Base-by-base conservation (phyloP, 2,797 vertebrate genomes). In the Enteromius paludinosus region DNA sequence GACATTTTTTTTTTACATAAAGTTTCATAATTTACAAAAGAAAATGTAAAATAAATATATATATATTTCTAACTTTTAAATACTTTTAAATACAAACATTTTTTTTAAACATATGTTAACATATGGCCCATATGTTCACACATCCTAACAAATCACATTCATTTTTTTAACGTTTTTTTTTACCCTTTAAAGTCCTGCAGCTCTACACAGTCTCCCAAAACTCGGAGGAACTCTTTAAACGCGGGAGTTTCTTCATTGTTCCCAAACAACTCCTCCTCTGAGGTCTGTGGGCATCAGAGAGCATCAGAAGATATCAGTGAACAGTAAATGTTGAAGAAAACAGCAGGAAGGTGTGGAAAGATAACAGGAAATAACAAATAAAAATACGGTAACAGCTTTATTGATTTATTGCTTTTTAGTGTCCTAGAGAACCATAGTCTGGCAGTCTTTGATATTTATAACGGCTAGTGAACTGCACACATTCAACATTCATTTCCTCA, bases 101-200 rank as follows among this genome's bases (percentile, higher is more conserved):
- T 43, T 47, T 49, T 49, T 30, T 30, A 2, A 30, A 30, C 1
- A 30, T 30, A 30, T 2, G 3, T 30, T 30, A 30, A 30, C 3
- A n/a, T n/a, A n/a, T 47, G 45, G 14, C 45, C 47, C 17, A 18
- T 18, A 45, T 20, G 47, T 72, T 54, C 5, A 68, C 23, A 59
- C 17, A 59, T 33, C 5, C 35, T 38, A 77, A 54, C 7, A 30
- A 71, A 47, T 72, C 5, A 41, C 30, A 62, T n/a, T 73, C 2
- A 62, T 43, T 14, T 33, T 71, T 74, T 5, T 2, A 35, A 20
- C 3, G 30, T 41, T 25, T 30, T 49, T 25, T 11, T 54, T 91
- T 91, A 98, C 97, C 97, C 97, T 90, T 95, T 97, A 87, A 98
- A 98, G 89, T 98, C 95, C 87, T 97, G 95, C 78, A 98, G 93